These are phyloP conservation scores for Temnothorax unifasciatus DNA, from an alignment of 2,888 invertebrate species.

Conservation along the genomic window DNA sequence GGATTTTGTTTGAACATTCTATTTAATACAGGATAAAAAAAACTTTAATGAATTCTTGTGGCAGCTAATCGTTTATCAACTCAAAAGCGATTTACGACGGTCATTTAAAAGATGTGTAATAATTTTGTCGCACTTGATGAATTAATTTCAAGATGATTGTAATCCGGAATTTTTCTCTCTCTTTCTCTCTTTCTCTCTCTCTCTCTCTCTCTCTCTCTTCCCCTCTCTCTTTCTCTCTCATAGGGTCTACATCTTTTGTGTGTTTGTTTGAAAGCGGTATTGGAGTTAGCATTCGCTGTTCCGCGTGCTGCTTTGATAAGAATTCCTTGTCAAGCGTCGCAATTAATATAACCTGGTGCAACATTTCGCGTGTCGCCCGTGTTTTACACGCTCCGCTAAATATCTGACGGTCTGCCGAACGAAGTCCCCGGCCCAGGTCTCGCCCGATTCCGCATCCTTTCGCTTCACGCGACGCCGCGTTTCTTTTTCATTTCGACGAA, in stretches of 20 bases:
- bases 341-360: slow-evolving; percentile 52
- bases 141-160: slow-evolving; percentile 17
- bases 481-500: slow-evolving; percentile 77
- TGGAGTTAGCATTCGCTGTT: slow-evolving; percentile 17
- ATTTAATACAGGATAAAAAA: not conserved
- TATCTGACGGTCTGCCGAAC: slow-evolving; percentile 62
- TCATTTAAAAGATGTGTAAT: not conserved
- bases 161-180: not conserved
- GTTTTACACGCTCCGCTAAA: slow-evolving; percentile 60
- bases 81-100: not conserved
- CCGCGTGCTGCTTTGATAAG: slow-evolving; percentile 24
- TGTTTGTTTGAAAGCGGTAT: slow-evolving; percentile 24
- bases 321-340: slow-evolving; percentile 34
- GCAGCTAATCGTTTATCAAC: not conserved
- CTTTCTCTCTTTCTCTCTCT: no score
- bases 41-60: not conserved
- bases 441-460: slow-evolving; percentile 68
- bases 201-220: not conserved
- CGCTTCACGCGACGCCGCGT: slow-evolving; percentile 77
- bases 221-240: not conserved
- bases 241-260: not conserved
- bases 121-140: not conserved
- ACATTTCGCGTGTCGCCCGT: slow-evolving; percentile 45
- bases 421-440: slow-evolving; percentile 54
- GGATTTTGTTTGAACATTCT: not conserved